Evolutionary conservation across 2,113 vertebrate species (phyloP), one percentile per base, ranked within the genome.

Genomic region (Enhydra lutris): DNA sequence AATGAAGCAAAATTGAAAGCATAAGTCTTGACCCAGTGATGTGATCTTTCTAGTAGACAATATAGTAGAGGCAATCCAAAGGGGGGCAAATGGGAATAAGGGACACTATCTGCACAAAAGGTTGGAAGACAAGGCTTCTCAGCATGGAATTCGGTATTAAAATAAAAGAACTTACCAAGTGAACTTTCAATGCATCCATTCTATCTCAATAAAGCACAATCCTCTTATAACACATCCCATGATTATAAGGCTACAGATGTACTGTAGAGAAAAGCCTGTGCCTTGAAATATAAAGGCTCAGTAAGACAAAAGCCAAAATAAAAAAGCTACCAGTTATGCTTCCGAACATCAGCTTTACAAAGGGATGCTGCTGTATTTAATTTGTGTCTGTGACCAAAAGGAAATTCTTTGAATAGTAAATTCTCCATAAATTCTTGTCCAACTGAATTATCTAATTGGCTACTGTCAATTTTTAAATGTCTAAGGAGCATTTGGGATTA

Each of bases 1-100:
- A 98, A 96, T 95, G 94, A 97, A 97, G 96, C 81, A 96, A 97
- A 97, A 97, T 97, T 97, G 97, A 98, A 98, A 98, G 97, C 88
- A 92, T 67, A 92, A 95, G 76, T 96, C 96, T 96, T 98, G 96
- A 98, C 98, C 94, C 88, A 96, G 94, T 92, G 88, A 96, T 97
- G 96, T 97, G 94, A 97, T 98, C 96, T 97, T 97, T 97, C 92
- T 61, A 94, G 95, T 90, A 97, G 92, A 94, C 69, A 61, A 96
- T 92, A 97, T 95, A 97, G 97, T 97, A 87, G n/a, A 96, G 80
- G 84, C 42, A 96, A 97, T 97, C 91, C 86, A 88, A 97, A 97
- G 97, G 47, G 59, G 92, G 91, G 69, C 63, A 91, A 95, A 96
- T 92, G 90, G 95, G 87, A 98, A 97, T 97, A 96, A 97, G 59